Evolutionary conservation across 2,888 invertebrate species (phyloP).

Genomic region (Halocaridina rubra): DNA sequence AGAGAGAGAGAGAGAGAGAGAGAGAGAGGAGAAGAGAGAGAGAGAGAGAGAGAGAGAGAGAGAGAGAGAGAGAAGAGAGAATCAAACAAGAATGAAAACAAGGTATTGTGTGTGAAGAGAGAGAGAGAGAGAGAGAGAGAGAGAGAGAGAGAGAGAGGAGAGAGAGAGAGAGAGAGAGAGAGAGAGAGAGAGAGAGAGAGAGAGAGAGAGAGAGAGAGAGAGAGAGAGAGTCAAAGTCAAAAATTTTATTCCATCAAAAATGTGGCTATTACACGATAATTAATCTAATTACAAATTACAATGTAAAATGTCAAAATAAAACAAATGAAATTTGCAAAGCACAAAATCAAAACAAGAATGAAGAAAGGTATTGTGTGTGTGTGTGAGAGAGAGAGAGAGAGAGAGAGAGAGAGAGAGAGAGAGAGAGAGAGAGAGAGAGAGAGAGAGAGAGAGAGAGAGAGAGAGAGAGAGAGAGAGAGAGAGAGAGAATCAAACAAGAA

Average conservation of each 20-base stretch:
- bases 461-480: background rate
- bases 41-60: background rate
- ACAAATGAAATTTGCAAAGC: no score
- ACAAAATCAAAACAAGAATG: no score
- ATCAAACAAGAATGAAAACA: background rate
- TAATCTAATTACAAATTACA: no score
- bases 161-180: background rate
- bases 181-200: background rate
- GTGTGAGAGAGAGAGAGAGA: background rate
- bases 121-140: background rate
- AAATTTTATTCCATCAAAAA: no score
- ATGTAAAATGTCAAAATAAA: no score
- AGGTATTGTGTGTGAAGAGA: background rate
- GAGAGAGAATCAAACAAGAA: background rate
- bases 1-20: background rate
- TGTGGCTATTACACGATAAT: no score
- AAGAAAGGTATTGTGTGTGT: no score
- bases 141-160: no score
- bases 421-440: background rate
- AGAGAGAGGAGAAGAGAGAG: background rate
- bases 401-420: background rate
- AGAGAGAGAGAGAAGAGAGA: background rate
- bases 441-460: background rate
- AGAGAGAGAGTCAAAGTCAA: background rate
- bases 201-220: background rate